phyloP scores from a whole-genome alignment of 2,888 invertebrate genomes.

The Troides aeacus region DNA sequence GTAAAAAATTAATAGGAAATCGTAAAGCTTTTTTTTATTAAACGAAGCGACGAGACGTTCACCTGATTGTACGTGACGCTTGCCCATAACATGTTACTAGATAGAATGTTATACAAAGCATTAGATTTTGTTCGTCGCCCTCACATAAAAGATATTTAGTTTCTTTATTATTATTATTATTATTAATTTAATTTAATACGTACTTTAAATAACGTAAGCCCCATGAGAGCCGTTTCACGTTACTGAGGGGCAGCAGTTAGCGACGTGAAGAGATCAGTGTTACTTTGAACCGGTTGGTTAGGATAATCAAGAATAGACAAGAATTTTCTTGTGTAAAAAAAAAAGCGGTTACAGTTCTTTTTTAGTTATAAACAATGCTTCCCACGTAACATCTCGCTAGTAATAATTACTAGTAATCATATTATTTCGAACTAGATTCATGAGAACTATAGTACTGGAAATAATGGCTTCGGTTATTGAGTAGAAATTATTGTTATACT shows the following conservation, averaged over 20 bases:
- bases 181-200: conserved; percentile 39
- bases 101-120: too few species aligned
- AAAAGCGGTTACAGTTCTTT: conserved; percentile 33
- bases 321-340: conserved; percentile 35
- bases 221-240: conserved; percentile 46
- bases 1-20: not conserved
- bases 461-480: conserved; percentile 3
- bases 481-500: not conserved
- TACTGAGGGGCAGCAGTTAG: conserved; percentile 32
- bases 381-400: conserved; percentile 32
- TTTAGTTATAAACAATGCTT: conserved; percentile 42
- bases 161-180: too few species aligned
- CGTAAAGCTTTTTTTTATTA: conserved; percentile 1
- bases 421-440: conserved; percentile 8
- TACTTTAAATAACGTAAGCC: conserved; percentile 57
- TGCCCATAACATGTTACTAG: too few species aligned
- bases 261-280: conserved; percentile 40
- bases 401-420: conserved; percentile 19
- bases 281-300: conserved; percentile 50
- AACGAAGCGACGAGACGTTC: too few species aligned
- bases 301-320: conserved; percentile 43
- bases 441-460: conserved; percentile 10
- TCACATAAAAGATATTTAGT: too few species aligned
- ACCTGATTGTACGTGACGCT: too few species aligned
- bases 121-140: too few species aligned